Evolutionary conservation across 2,113 vertebrate species (phyloP), one percentile per base, ranked within the genome.

Genomic region (Hystrix cristata): DNA sequence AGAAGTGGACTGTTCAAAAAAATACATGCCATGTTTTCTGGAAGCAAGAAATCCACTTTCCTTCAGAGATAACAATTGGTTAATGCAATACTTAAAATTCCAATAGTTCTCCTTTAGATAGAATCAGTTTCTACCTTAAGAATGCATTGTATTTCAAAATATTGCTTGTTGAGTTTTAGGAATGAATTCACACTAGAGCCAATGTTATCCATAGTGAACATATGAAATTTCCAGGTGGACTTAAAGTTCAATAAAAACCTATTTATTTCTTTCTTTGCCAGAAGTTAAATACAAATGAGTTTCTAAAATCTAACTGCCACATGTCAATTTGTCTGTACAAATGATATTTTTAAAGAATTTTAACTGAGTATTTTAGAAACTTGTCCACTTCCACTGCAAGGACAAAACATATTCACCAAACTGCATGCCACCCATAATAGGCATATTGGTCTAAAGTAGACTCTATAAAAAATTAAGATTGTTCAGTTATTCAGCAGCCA

Each of bases 231-330:
- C n/a, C 16, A 62, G 51, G 16, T 5, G 60, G 67, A 11, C 1
- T 93, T 84, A 91, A 95, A 92, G 46, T 81, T 74, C 74, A 94
- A 72, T 53, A 72, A 92, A 94, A 90, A 46, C 1, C 4, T 76
- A 78, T 7, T 82, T 15, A 71, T 78, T 3, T 87, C 21, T 23
- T 65, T 95, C 76, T 79, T 1, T 65, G 87, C 21, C 48, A 84
- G 46, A 90, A 72, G 23, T 90, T 71, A 82, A 94, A 90, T 72
- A 82, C 16, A 67, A 90, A 71, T 90, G 2, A 0, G 53, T 83
- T 7, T 78, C 8, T 87, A 31, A 25, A 87, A n/a, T 71, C 11
- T 83, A 72, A 78, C 14, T 4, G 87, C 1, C 7, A 57, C 5
- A 71, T 57, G 31, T 27, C 31, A 60, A 76, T 91, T 16, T 86